These are phyloP conservation scores for Temnopleurus reevesii DNA, from an alignment of 53 echinoderm and acorn worm genomes.

Conservation along the genomic window DNA sequence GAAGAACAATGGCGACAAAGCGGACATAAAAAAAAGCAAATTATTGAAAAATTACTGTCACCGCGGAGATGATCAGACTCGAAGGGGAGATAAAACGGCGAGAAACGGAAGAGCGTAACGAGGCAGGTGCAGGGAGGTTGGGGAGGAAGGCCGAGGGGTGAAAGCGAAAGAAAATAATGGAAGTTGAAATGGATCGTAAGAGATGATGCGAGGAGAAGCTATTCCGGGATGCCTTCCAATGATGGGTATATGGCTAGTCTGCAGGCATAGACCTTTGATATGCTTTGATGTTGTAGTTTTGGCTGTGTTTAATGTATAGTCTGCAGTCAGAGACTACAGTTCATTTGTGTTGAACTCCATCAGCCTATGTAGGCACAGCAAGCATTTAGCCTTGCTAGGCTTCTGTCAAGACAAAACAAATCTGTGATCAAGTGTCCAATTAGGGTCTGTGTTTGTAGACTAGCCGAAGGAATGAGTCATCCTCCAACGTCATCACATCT, in stretches of 20 bases:
- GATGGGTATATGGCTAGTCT: too few relatives aligned
- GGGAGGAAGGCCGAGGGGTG: not conserved
- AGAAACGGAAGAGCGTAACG: not conserved
- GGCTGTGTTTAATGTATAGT: too few relatives aligned
- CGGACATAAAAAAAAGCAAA: not conserved
- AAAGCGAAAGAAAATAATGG: not conserved
- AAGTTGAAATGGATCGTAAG: conserved; percentile 1
- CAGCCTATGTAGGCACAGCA: too few relatives aligned
- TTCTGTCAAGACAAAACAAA: too few relatives aligned
- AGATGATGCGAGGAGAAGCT: conserved; percentile 1
- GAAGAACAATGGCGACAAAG: not conserved
- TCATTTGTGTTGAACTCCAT: too few relatives aligned
- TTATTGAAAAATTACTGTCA: conserved; percentile 20
- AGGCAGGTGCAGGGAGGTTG: not conserved
- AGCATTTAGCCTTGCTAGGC: too few relatives aligned
- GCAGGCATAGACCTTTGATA: too few relatives aligned
- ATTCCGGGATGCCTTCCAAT: conserved; percentile 7
- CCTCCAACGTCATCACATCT: not conserved
- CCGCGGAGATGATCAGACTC: too few relatives aligned
- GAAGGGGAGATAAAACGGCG: not conserved
- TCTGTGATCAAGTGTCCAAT: too few relatives aligned
- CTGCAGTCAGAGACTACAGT: too few relatives aligned
- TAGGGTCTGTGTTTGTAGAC: too few relatives aligned
- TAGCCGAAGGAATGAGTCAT: conserved; percentile 11
- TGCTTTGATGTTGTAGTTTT: too few relatives aligned